Percentiles rank a stretch among this genome's conserved stretches.
Evolutionary conservation across 1,140 invertebrate species (phyloP).

Genomic region (Rhizoglyphus robini): DNA sequence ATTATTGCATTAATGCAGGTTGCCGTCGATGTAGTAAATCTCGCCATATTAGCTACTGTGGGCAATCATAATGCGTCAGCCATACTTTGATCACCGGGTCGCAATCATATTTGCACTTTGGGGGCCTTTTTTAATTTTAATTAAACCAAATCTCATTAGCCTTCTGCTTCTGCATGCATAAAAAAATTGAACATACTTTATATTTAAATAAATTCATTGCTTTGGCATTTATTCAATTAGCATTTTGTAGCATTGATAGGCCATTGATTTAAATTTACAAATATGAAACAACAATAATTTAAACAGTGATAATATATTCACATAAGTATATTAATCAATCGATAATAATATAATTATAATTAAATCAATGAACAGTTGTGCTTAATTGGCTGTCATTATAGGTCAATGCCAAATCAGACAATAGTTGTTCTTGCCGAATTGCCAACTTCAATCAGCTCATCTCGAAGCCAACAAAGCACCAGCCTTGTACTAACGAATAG

Average conservation of each 20-base stretch:
- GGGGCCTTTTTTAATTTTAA: no score
- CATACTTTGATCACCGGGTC: no score
- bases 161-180: no score
- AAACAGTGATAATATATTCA: neutral
- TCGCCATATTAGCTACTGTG: no score
- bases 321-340: no score
- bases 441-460: conserved; percentile 58
- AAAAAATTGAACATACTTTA: neutral
- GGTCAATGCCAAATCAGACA: no score
- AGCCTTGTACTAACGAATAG: conserved; percentile 27
- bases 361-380: neutral
- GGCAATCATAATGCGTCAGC: no score
- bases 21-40: no score
- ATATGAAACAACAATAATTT: neutral
- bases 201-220: neutral
- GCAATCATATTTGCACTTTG: no score
- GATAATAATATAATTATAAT: neutral
- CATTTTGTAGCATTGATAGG: neutral
- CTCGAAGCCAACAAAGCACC: conserved; percentile 43
- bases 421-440: conserved; percentile 58
- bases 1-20: no score
- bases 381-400: neutral
- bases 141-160: no score
- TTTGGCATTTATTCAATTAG: neutral
- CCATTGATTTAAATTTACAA: neutral